Evolutionary conservation across 2,113 vertebrate genomes (phyloP).

Genomic region (Ictalurus furcatus): DNA sequence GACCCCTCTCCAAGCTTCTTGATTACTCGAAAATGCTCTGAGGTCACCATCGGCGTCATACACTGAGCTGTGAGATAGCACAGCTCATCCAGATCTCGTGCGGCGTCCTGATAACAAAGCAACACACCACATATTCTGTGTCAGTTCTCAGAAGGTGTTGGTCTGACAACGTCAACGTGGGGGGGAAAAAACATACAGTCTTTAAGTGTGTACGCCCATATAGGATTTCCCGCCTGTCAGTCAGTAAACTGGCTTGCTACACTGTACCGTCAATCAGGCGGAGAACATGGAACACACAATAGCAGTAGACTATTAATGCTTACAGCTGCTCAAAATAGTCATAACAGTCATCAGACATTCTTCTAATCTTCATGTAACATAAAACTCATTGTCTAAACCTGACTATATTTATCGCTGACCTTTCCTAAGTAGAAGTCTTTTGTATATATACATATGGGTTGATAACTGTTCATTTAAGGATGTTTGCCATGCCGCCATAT

Average conservation of each 20-base stretch:
- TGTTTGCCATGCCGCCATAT: slow-evolving; percentile 36
- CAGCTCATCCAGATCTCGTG: slow-evolving; percentile 78
- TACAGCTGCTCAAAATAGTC: slow-evolving; percentile 32
- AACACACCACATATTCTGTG: slow-evolving; percentile 12
- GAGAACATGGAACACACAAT: slow-evolving; percentile 31
- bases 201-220: neutral
- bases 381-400: slow-evolving; percentile 37
- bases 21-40: slow-evolving; percentile 78
- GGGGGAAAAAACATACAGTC: neutral
- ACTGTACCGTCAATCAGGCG: neutral
- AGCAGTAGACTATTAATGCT: slow-evolving; percentile 36
- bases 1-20: slow-evolving; percentile 85
- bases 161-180: neutral
- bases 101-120: slow-evolving; percentile 60
- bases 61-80: slow-evolving; percentile 78
- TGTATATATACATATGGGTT: neutral
- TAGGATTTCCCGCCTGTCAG: neutral
- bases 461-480: slow-evolving; percentile 4
- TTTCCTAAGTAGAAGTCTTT: slow-evolving; percentile 14
- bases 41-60: slow-evolving; percentile 73
- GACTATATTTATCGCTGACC: slow-evolving; percentile 32
- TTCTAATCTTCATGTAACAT: slow-evolving; percentile 37
- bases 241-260: slow-evolving; percentile 28
- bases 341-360: neutral
- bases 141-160: slow-evolving; percentile 12